phyloP scores from a whole-genome alignment of 2,797 vertebrate genomes.

The Enteromius trimaculatus region DNA sequence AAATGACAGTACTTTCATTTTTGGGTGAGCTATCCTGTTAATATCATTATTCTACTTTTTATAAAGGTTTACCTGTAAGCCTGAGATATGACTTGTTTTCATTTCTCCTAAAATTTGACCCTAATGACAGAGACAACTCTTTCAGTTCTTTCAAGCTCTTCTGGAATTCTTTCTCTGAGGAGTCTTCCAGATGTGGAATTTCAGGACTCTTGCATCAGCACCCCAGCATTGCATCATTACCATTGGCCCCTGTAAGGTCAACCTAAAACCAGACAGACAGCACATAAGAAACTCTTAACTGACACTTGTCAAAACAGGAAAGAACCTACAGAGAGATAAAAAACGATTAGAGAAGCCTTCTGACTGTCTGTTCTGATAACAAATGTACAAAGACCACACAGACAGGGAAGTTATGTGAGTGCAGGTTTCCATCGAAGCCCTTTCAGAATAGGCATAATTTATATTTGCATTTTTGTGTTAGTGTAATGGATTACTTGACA shows the following conservation, averaged over 20 bases:
- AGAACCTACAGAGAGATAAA: conserved; percentile 19
- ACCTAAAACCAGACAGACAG: conserved; percentile 27
- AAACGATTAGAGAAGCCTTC: conserved; percentile 32
- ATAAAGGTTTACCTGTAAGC: not conserved
- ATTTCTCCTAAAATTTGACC: not conserved
- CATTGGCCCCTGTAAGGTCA: not conserved
- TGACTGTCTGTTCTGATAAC: conserved; percentile 28
- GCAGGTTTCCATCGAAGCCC: not conserved
- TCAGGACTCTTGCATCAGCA: conserved; percentile 61
- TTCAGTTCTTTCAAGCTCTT: conserved; percentile 17
- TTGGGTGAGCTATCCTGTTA: not conserved
- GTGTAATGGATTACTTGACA: not conserved
- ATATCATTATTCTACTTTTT: not conserved
- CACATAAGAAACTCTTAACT: conserved; percentile 14
- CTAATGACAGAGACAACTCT: conserved; percentile 10
- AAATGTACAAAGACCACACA: conserved; percentile 25
- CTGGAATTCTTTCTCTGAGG: conserved; percentile 21
- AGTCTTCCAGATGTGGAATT: conserved; percentile 61
- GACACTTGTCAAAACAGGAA: conserved; percentile 35
- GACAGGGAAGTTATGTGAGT: not conserved
- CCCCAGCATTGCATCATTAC: conserved; percentile 57
- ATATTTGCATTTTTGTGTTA: not conserved
- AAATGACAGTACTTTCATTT: not conserved
- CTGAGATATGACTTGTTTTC: conserved; percentile 13
- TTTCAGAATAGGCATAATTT: not conserved